Percentiles rank a stretch among this genome's conserved stretches.
Conservation (phyloP, 2,888 invertebrate species). For the Lycocerus yunnanus region DNA sequence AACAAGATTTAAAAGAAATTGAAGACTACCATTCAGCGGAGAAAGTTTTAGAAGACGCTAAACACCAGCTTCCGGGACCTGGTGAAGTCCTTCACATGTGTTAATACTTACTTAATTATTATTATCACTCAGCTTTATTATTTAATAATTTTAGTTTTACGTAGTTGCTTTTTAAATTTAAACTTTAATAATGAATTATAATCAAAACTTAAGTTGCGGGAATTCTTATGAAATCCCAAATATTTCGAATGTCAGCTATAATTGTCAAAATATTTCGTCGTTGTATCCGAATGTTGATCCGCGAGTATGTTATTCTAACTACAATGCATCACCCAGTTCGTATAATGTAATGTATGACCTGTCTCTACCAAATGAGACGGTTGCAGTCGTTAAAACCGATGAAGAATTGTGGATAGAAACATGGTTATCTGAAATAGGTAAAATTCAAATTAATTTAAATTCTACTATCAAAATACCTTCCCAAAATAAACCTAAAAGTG, state of each 20-base stretch:
- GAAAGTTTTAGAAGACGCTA: constrained; percentile 69
- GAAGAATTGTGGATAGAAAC: constrained; percentile 53
- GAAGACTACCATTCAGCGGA: constrained; percentile 74
- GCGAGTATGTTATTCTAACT: constrained; percentile 26
- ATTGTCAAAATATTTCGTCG: not conserved
- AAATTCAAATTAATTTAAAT: constrained; percentile 47
- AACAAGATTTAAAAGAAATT: constrained; percentile 75
- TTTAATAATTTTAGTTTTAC: not conserved
- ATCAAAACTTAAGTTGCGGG: not conserved
- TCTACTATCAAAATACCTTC: constrained; percentile 33
- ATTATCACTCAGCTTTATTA: not conserved
- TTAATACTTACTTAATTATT: constrained; percentile 15
- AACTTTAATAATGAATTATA: constrained; percentile 27
- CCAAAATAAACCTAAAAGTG: constrained; percentile 2
- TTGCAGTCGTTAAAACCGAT: constrained; percentile 39
- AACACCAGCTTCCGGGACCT: constrained; percentile 60
- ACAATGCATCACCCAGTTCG: constrained; percentile 4
- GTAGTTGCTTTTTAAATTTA: constrained; percentile 7
- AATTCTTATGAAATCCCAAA: not conserved
- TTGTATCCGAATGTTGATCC: constrained; percentile 27
- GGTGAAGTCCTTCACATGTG: constrained; percentile 41
- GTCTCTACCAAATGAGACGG: constrained; percentile 9
- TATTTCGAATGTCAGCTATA: not conserved
- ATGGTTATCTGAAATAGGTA: constrained; percentile 50
- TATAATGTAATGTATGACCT: constrained; percentile 19